Evolutionary conservation across 2,113 vertebrate genomes (phyloP).

Genomic region (Typhlomys cinereus): DNA sequence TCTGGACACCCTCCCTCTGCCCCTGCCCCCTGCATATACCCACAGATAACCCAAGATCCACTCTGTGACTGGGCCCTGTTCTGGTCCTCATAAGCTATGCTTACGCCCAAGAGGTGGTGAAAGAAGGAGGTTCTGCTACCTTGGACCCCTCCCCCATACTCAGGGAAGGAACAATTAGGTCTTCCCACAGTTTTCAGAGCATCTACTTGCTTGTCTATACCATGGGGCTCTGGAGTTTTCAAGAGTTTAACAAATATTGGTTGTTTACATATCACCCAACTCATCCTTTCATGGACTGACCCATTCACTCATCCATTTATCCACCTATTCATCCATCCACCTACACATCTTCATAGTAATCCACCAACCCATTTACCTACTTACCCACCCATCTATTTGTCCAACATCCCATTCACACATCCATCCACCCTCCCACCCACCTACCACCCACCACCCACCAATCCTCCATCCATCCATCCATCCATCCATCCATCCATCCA

Average conservation of each 20-base stretch:
- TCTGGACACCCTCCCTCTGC: not conserved
- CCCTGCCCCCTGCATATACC: rapidly evolving
- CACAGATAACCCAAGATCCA: rapidly evolving
- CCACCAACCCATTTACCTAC: not conserved
- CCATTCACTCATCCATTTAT: too few species aligned
- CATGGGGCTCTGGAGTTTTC: rapidly evolving
- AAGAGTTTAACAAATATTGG: not conserved
- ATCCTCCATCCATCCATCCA: too few species aligned
- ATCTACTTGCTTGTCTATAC: rapidly evolving
- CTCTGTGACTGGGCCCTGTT: not conserved
- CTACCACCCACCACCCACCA: not conserved
- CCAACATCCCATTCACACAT: not conserved
- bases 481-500: not conserved
- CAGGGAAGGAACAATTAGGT: not conserved
- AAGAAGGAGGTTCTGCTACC: not conserved
- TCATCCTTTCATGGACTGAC: not conserved
- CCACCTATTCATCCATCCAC: not conserved
- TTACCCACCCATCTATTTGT: not conserved
- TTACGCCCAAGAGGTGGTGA: not conserved
- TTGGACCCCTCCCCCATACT: too few species aligned
- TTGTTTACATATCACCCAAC: too few species aligned
- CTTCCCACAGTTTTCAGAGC: not conserved
- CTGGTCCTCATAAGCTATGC: not conserved
- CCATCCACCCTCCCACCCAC: not conserved
- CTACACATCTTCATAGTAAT: too few species aligned